Evolutionary conservation across 2,113 vertebrate species (phyloP).

Genomic region (Anas platyrhynchos): DNA sequence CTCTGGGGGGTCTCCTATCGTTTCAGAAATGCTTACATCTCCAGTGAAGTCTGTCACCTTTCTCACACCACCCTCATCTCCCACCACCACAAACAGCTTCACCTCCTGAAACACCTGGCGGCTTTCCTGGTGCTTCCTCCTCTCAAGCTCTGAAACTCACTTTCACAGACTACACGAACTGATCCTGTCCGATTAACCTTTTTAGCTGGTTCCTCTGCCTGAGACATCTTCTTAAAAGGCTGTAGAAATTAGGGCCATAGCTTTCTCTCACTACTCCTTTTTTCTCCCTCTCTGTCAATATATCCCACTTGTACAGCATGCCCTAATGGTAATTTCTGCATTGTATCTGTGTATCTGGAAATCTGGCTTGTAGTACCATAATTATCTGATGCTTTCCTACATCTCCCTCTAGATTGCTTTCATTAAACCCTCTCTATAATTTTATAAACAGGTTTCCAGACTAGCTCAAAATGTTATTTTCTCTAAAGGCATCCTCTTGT

Average conservation of each 20-base stretch:
- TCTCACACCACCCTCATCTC: background rate
- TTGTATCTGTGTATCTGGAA: background rate
- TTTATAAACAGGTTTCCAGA: background rate
- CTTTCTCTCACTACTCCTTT: background rate
- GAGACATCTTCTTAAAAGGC: background rate
- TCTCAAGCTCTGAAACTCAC: constrained; percentile 3
- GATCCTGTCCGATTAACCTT: constrained; percentile 5
- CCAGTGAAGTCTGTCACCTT: background rate
- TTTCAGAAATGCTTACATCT: background rate
- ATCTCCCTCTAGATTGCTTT: background rate
- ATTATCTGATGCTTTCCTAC: background rate
- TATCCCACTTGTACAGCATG: background rate
- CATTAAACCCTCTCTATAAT: background rate
- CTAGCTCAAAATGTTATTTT: background rate
- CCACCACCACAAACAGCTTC: background rate
- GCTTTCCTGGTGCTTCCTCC: background rate
- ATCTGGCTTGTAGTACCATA: background rate
- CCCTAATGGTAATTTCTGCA: background rate
- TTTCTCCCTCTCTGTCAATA: background rate
- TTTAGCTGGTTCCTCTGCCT: background rate
- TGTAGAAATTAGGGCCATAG: background rate
- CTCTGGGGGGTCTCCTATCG: background rate
- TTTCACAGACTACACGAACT: background rate
- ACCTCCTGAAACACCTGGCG: background rate
- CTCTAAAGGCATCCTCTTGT: background rate